Conservation (phyloP, 2,797 vertebrate genomes). For the Thripadectes ignobilis region DNA sequence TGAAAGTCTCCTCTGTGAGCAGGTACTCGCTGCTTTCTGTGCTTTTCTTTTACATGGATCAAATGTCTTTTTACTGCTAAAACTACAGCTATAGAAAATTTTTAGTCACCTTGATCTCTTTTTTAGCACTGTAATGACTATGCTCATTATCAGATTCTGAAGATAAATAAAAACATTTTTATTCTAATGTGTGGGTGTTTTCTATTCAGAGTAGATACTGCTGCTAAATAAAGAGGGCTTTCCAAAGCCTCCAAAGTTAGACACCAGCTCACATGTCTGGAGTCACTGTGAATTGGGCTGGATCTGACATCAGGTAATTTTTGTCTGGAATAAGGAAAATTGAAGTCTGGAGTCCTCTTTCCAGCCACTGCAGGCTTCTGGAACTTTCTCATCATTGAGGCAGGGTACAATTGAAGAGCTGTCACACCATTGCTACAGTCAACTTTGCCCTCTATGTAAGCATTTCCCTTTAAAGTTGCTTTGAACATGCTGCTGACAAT, state of each 20-base stretch:
- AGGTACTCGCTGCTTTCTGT: neutral
- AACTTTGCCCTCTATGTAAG: neutral
- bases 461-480: constrained; percentile 8
- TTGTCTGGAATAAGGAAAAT: neutral
- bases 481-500: neutral
- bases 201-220: neutral
- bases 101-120: neutral
- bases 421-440: neutral
- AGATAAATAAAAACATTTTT: neutral
- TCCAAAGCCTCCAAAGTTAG: neutral
- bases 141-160: neutral
- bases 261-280: neutral
- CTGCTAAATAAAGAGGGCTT: neutral
- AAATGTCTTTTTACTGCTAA: neutral
- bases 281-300: neutral
- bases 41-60: neutral
- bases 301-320: neutral
- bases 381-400: neutral
- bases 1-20: neutral
- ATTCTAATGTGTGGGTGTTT: neutral
- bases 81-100: neutral
- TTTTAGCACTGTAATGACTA: neutral
- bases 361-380: neutral
- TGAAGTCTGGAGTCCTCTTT: neutral
- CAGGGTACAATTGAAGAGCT: neutral